These are phyloP conservation scores for Nesidiocoris tenuis DNA, from an alignment of 2,888 invertebrate genomes.

Conservation along the genomic window DNA sequence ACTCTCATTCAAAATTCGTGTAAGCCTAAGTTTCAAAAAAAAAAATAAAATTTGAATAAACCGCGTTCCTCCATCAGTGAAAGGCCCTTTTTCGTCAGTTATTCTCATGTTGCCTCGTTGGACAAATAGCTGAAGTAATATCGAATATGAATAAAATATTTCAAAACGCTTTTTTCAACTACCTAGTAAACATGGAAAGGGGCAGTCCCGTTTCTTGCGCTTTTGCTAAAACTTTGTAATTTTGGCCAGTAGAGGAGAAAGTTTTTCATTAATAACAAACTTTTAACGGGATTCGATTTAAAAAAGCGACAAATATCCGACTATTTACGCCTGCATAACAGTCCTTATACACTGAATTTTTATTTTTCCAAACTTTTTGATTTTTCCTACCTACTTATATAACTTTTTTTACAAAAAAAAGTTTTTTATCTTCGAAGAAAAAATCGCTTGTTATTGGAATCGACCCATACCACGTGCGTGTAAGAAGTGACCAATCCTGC, in stretches of 20 bases:
- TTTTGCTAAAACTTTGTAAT: background rate
- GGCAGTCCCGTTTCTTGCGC: background rate
- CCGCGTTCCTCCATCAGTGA: background rate
- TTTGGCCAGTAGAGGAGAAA: background rate
- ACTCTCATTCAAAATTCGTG: too few species aligned
- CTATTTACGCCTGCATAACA: conserved; percentile 46
- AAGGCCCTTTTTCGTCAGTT: conserved; percentile 30
- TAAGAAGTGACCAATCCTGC: conserved; percentile 47
- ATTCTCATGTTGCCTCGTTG: conserved; percentile 15
- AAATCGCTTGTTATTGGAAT: conserved; percentile 32
- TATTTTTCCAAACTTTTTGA: background rate
- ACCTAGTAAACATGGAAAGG: background rate
- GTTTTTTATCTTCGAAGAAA: conserved; percentile 30
- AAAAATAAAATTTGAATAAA: too few species aligned
- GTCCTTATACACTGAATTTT: conserved; percentile 48
- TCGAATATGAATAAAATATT: background rate
- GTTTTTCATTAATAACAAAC: background rate
- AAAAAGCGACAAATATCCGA: background rate
- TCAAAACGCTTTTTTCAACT: background rate
- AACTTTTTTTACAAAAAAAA: conserved; percentile 9
- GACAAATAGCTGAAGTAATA: background rate
- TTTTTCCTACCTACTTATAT: conserved; percentile 18
- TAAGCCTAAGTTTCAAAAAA: too few species aligned
- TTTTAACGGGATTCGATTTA: background rate
- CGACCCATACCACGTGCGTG: conserved; percentile 44